These are phyloP conservation scores for Archips xylosteana DNA, from an alignment of 2,888 invertebrate species.

Conservation along the genomic window DNA sequence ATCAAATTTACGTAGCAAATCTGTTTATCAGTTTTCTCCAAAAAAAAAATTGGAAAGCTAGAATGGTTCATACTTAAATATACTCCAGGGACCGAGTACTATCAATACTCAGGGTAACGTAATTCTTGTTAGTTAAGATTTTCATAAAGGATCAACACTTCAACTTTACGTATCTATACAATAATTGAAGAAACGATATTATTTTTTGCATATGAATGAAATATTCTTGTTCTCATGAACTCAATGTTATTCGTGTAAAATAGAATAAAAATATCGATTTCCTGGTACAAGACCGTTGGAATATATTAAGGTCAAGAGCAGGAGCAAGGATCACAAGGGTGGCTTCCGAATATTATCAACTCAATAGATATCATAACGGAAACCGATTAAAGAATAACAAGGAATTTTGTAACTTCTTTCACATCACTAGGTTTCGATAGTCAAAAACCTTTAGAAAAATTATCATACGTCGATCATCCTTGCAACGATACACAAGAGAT, in stretches of 20 bases:
- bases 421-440: conserved; percentile 61
- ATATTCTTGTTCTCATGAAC: conserved; percentile 31
- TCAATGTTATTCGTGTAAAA: conserved; percentile 35
- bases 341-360: conserved; percentile 63
- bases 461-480: conserved; percentile 81
- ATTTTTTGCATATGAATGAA: conserved; percentile 41
- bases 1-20: too few relatives aligned
- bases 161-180: neutral
- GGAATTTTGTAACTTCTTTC: conserved; percentile 59
- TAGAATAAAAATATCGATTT: conserved; percentile 56
- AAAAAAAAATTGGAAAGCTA: too few relatives aligned
- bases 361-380: conserved; percentile 74
- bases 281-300: conserved; percentile 65
- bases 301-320: conserved; percentile 71
- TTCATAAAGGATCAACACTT: neutral
- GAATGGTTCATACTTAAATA: too few relatives aligned
- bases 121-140: neutral
- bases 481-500: conserved; percentile 77
- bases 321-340: conserved; percentile 57
- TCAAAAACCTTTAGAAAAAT: conserved; percentile 64
- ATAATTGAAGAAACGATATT: conserved; percentile 18
- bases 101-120: neutral
- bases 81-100: too few relatives aligned
- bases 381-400: conserved; percentile 81
- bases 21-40: too few relatives aligned